Evolutionary conservation across 2,113 vertebrate genomes (phyloP).

Genomic region (Equus quagga): DNA sequence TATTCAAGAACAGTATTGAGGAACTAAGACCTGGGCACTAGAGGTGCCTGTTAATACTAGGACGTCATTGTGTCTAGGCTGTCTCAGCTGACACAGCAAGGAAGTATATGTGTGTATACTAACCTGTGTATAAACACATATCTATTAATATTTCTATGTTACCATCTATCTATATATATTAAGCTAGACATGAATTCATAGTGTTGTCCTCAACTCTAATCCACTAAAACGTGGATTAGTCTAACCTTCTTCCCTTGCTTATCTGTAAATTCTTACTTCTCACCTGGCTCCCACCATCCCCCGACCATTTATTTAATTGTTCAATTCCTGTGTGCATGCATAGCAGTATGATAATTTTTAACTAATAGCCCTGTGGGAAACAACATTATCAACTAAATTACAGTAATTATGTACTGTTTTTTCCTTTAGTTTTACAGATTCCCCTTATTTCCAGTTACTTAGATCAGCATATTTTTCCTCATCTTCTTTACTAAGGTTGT

Average conservation of each 20-base stretch:
- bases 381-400: background rate
- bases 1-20: background rate
- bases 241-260: background rate
- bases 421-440: background rate
- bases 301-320: background rate
- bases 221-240: background rate
- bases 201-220: background rate
- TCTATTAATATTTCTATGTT: background rate
- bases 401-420: background rate
- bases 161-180: background rate
- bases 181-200: background rate
- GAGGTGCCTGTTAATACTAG: background rate
- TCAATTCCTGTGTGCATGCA: background rate
- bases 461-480: background rate
- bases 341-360: background rate
- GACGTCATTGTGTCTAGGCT: background rate
- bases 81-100: background rate
- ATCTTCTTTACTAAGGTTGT: background rate
- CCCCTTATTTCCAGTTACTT: conserved; percentile 15
- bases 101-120: background rate
- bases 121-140: background rate
- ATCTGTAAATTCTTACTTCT: background rate
- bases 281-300: background rate
- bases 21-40: background rate
- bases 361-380: conserved; percentile 14